Evolutionary conservation across 1,140 invertebrate genomes (phyloP).

Genomic region (Contarinia nasturtii): DNA sequence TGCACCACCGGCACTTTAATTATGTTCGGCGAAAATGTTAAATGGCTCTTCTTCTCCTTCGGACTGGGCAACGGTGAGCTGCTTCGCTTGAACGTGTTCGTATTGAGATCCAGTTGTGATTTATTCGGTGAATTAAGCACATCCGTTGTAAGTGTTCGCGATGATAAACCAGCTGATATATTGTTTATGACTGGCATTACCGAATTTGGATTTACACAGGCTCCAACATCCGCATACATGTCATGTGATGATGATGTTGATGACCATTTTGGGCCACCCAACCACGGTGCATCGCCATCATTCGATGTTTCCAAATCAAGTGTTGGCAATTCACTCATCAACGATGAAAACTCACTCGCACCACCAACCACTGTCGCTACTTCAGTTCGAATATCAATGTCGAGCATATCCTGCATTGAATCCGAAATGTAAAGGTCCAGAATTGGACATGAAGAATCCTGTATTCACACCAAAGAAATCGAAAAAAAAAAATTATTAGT

Average conservation of each 20-base stretch:
- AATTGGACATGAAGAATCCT: constrained; percentile 31
- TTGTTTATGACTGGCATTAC: constrained; percentile 14
- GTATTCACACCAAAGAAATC: constrained; percentile 10
- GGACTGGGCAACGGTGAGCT: constrained; percentile 25
- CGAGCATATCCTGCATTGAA: constrained; percentile 58
- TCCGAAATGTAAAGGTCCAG: constrained; percentile 38
- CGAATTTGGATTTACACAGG: constrained; percentile 62
- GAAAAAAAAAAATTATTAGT: no score
- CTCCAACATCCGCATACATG: constrained; percentile 47
- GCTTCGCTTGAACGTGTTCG: constrained; percentile 18
- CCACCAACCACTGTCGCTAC: constrained; percentile 54
- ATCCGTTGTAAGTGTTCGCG: constrained; percentile 7
- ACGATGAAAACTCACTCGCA: constrained; percentile 33
- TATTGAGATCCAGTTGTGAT: constrained; percentile 10
- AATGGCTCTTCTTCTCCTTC: constrained; percentile 36
- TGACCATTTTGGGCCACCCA: constrained; percentile 34
- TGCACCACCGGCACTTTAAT: constrained; percentile 33
- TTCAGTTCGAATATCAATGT: constrained; percentile 63
- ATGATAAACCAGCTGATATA: constrained; percentile 29
- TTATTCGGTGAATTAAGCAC: constrained; percentile 8
- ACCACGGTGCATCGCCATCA: constrained; percentile 31
- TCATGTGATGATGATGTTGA: constrained; percentile 36
- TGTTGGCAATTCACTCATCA: constrained; percentile 37
- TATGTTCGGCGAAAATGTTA: constrained; percentile 41
- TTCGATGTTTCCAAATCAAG: constrained; percentile 41